These are phyloP conservation scores for Sander vitreus DNA, from an alignment of 2,113 vertebrate species.

Conservation along the genomic window DNA sequence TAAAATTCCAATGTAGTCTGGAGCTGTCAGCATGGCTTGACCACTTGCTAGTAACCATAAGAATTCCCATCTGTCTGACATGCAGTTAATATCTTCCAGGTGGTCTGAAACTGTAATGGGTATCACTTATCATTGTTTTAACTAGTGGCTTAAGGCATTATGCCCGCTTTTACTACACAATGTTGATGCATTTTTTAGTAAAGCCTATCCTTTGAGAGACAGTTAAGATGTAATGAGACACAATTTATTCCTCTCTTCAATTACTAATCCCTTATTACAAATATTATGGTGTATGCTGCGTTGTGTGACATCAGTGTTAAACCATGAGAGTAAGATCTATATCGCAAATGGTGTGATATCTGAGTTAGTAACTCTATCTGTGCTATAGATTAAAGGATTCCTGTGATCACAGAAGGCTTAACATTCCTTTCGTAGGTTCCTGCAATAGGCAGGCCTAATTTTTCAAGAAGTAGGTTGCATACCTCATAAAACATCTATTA, in stretches of 20 bases:
- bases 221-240: not conserved
- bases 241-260: not conserved
- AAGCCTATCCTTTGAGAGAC: constrained; percentile 38
- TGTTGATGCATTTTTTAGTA: constrained; percentile 58
- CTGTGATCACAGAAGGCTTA: constrained; percentile 52
- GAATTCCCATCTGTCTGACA: constrained; percentile 58
- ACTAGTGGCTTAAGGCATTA: constrained; percentile 29
- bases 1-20: not conserved
- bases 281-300: not conserved
- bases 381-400: constrained; percentile 47
- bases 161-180: constrained; percentile 38
- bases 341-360: not conserved
- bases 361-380: constrained; percentile 54
- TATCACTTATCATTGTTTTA: constrained; percentile 44
- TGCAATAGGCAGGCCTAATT: constrained; percentile 44
- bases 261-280: not conserved
- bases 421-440: constrained; percentile 41
- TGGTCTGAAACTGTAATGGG: constrained; percentile 38
- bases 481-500: constrained; percentile 72
- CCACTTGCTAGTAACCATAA: constrained; percentile 14
- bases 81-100: constrained; percentile 22
- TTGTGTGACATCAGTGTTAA: not conserved
- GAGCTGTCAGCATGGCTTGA: not conserved
- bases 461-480: constrained; percentile 68
- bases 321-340: not conserved